Conservation (phyloP, 2,888 invertebrate species). For the Muschampia plurimacula region DNA sequence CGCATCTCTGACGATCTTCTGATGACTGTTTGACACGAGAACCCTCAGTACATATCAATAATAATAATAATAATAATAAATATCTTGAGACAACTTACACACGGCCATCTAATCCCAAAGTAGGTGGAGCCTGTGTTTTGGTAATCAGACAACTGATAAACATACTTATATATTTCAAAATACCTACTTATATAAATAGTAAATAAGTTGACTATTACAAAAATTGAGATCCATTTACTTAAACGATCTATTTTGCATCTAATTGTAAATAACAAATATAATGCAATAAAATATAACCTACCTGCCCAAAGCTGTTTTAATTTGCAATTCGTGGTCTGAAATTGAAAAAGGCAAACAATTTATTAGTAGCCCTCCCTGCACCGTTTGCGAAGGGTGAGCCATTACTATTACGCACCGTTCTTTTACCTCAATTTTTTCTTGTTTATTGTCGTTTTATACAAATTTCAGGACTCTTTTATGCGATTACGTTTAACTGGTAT, state of each 20-base stretch:
- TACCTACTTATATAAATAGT: too few species aligned
- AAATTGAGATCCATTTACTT: too few species aligned
- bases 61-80: too few species aligned
- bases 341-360: conserved; percentile 80
- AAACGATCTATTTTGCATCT: background rate
- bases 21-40: too few species aligned
- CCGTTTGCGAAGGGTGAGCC: conserved; percentile 63
- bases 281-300: background rate
- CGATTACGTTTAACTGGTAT: conserved; percentile 47
- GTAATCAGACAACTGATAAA: too few species aligned
- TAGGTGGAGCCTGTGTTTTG: too few species aligned
- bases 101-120: too few species aligned
- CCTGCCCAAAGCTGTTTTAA: conserved; percentile 5
- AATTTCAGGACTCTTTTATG: conserved; percentile 61
- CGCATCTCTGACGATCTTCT: too few species aligned
- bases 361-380: conserved; percentile 67
- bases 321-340: conserved; percentile 57
- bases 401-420: conserved; percentile 78
- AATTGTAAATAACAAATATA: conserved; percentile 8
- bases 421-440: conserved; percentile 72
- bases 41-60: too few species aligned
- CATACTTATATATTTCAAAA: too few species aligned
- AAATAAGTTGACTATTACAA: too few species aligned
- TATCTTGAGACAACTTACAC: too few species aligned
- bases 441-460: conserved; percentile 77